These are phyloP conservation scores for Synanthedon formicaeformis DNA, from an alignment of 2,888 invertebrate species.

Conservation along the genomic window DNA sequence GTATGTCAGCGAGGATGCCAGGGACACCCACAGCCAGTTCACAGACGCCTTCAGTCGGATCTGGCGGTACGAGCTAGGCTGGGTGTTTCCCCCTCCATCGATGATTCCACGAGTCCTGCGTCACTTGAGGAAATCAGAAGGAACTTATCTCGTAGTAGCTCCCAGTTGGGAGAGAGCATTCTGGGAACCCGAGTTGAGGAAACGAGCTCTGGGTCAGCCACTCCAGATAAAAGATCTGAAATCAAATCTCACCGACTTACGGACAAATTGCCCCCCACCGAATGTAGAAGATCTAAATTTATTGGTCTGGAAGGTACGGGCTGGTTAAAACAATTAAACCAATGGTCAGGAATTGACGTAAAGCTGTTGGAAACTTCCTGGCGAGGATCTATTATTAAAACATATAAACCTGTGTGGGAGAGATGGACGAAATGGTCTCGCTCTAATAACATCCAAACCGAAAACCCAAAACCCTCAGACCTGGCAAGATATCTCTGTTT, in stretches of 20 bases:
- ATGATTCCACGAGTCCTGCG: slow-evolving; percentile 10
- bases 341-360: slow-evolving; percentile 4
- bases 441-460: neutral
- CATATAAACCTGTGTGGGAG: slow-evolving; percentile 9
- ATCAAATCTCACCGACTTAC: slow-evolving; percentile 5
- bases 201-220: slow-evolving; percentile 3
- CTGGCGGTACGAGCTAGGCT: slow-evolving; percentile 11
- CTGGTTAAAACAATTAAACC: slow-evolving; percentile 7
- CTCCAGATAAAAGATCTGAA: slow-evolving; percentile 3
- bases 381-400: slow-evolving; percentile 11
- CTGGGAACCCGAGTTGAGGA: slow-evolving; percentile 8
- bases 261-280: slow-evolving; percentile 2
- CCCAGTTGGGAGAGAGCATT: slow-evolving; percentile 11
- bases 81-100: slow-evolving; percentile 13
- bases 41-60: slow-evolving; percentile 10
- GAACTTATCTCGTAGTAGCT: slow-evolving; percentile 9
- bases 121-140: slow-evolving; percentile 8
- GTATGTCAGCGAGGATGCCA: slow-evolving; percentile 8
- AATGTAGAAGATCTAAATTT: slow-evolving; percentile 6
- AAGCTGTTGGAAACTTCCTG: slow-evolving; percentile 6
- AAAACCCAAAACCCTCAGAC: slow-evolving; percentile 2
- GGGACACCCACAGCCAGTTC: slow-evolving; percentile 3
- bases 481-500: slow-evolving; percentile 4
- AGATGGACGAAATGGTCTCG: slow-evolving; percentile 5
- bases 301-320: slow-evolving; percentile 12